phyloP scores from a whole-genome alignment of 2,797 vertebrate genomes.

The Sebastes glaucus region DNA sequence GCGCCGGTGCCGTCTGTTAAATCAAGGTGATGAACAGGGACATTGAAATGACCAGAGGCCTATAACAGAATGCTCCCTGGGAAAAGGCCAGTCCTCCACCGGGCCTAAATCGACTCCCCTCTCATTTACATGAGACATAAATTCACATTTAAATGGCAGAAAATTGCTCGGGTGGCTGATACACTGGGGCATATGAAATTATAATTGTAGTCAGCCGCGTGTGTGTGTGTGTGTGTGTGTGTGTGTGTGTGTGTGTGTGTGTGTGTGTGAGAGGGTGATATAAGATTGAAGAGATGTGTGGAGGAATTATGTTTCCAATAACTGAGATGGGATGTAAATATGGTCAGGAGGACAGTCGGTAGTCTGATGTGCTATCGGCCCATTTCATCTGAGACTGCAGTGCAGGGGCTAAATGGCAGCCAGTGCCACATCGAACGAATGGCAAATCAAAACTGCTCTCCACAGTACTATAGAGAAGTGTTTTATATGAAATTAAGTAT shows the following conservation, averaged over 20 bases:
- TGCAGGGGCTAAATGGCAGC: conserved; percentile 66
- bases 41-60: conserved; percentile 60
- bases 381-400: conserved; percentile 63
- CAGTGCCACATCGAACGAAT: conserved; percentile 35
- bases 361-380: conserved; percentile 57
- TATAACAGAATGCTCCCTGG: conserved; percentile 74
- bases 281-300: conserved; percentile 66
- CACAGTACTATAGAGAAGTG: conserved; percentile 16
- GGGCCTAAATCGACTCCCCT: conserved; percentile 77
- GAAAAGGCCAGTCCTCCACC: conserved; percentile 86
- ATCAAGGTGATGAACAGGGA: conserved; percentile 59
- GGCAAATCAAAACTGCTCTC: conserved; percentile 53
- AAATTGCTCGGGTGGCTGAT: conserved; percentile 76
- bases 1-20: conserved; percentile 7
- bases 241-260: conserved; percentile 5
- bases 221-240: not conserved
- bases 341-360: conserved; percentile 44
- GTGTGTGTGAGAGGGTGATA: conserved; percentile 19
- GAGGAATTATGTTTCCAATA: conserved; percentile 74
- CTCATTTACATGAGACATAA: conserved; percentile 83
- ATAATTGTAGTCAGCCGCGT: conserved; percentile 58
- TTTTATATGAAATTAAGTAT: conserved; percentile 34
- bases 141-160: conserved; percentile 80
- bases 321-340: conserved; percentile 70
- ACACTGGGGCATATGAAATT: conserved; percentile 72